Evolutionary conservation across 2,888 invertebrate genomes (phyloP), one percentile per base, ranked within the genome.

Genomic region (Pegoplata infirma): DNA sequence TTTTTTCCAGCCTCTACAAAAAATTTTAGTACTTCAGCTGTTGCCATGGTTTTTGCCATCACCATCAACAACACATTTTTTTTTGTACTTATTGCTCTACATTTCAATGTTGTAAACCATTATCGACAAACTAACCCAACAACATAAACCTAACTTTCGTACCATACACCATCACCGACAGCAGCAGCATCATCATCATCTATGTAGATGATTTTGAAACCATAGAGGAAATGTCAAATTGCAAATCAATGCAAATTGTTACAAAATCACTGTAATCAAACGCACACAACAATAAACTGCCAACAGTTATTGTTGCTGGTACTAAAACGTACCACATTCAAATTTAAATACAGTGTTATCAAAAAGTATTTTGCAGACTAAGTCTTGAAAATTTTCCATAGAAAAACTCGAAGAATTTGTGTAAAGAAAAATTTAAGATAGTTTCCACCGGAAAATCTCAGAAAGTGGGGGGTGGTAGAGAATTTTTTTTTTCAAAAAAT

Each of bases 191-290:
- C 10, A 40, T n/a, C 36, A n/a, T n/a, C 36, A 40, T 40, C n/a
- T n/a, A n/a, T n/a, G n/a, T n/a, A n/a, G n/a, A 40, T 40, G n/a
- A 40, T n/a, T 32, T 32, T n/a, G 5, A 40, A 40, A 40, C 49
- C 40, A 19, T 46, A 21, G 28, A 23, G 12, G 12, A 51, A 40
- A 68, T 36, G 6, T n/a, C n/a, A 47, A 75, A 68, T 68, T 63
- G 28, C 23, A 68, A 63, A 68, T 68, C 56, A 63, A 75, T 75
- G 68, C 40, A 75, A 68, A 63, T 68, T 68, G 53, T 63, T 55
- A 55, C 36, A 53, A 75, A 75, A 75, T 28, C 47, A 63, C 28
- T 63, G 36, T 40, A 68, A 56, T 56, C 59, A 75, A 55, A 63
- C 17, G 16, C 25, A 63, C 46, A 69, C 56, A 68, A 56, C 44